These are phyloP conservation scores for Crenichthys baileyi DNA, from an alignment of 2,797 vertebrate genomes.

Conservation along the genomic window DNA sequence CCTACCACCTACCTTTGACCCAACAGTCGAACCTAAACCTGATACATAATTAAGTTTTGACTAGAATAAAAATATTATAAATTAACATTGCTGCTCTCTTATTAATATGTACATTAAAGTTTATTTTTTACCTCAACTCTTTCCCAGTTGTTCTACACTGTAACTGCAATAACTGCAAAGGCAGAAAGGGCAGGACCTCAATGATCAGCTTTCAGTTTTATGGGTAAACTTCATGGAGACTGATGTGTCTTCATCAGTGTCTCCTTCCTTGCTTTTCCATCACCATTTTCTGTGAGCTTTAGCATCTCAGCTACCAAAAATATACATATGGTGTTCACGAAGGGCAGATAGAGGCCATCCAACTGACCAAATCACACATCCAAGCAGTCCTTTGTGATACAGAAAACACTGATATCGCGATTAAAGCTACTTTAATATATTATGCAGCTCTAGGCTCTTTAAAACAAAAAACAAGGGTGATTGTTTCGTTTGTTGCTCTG, in stretches of 20 bases:
- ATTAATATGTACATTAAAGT: no score
- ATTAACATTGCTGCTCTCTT: no score
- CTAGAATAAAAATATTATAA: neutral
- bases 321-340: neutral
- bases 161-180: neutral
- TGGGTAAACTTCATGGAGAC: neutral
- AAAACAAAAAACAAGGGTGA: no score
- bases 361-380: neutral
- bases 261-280: neutral
- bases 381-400: neutral
- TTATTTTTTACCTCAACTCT: no score
- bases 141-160: neutral
- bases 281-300: neutral
- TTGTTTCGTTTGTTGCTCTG: conserved; percentile 23
- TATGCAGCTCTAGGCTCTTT: neutral
- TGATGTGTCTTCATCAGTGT: neutral
- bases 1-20: conserved; percentile 7
- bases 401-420: neutral
- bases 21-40: neutral
- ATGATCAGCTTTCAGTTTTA: neutral
- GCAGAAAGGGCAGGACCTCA: neutral
- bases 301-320: conserved; percentile 1
- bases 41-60: neutral
- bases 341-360: neutral
- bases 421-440: neutral